Conservation (phyloP, 1,140 invertebrate genomes). For the Panagrolaimus sp. region DNA sequence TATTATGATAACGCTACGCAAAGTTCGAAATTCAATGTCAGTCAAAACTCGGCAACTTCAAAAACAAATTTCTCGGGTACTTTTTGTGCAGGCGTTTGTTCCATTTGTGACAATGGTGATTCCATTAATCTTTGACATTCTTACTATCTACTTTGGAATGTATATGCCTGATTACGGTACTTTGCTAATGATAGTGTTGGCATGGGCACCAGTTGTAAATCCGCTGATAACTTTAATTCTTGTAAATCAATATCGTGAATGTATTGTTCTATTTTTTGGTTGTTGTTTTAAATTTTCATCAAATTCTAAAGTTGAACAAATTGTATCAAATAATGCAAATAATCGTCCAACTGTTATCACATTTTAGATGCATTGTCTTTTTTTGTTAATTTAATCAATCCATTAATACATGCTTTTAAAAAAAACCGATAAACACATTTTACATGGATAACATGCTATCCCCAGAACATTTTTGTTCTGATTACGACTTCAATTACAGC, state of each 20-base stretch:
- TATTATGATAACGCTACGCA: background rate
- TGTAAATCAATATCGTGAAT: background rate
- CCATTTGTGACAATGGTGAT: background rate
- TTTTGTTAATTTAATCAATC: no score
- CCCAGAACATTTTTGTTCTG: no score
- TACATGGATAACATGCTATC: no score
- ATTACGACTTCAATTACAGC: no score
- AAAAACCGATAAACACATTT: no score
- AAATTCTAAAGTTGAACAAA: no score
- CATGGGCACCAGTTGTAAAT: conserved; percentile 1
- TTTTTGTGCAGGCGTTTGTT: background rate
- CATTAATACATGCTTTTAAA: no score
- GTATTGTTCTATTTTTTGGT: no score
- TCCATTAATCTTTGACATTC: background rate
- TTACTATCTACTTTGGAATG: background rate
- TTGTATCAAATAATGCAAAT: no score
- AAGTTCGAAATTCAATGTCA: background rate
- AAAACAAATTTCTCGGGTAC: background rate
- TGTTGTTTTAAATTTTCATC: no score
- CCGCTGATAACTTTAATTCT: background rate
- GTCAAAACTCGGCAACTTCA: background rate
- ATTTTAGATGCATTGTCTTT: no score
- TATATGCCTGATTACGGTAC: background rate
- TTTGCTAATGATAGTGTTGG: background rate
- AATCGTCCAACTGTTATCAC: no score